Conservation (phyloP, 2,888 invertebrate species). For the Platynereis dumerilii region DNA sequence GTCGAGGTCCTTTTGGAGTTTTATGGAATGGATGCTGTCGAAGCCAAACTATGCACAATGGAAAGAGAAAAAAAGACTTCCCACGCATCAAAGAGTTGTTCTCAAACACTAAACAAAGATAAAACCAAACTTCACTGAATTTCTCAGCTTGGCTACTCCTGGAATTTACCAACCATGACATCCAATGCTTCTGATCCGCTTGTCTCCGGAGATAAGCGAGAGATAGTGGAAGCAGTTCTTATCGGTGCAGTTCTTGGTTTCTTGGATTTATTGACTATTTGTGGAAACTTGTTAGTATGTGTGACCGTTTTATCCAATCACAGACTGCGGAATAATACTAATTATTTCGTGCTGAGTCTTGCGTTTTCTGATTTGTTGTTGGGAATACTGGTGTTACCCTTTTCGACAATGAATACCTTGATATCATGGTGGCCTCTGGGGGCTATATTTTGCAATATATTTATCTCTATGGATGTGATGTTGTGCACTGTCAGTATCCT, state of each 20-base stretch:
- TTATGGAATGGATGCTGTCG: no score
- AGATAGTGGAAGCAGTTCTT: conserved; percentile 12
- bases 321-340: conserved; percentile 19
- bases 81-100: no score
- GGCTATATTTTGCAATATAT: conserved; percentile 20
- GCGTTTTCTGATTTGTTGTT: conserved; percentile 23
- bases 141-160: no score
- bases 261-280: conserved; percentile 15
- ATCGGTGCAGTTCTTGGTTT: conserved; percentile 18
- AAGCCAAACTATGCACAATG: no score
- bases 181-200: no score
- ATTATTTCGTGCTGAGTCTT: conserved; percentile 20
- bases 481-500: conserved; percentile 26
- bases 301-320: conserved; percentile 16
- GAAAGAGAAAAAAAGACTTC: no score
- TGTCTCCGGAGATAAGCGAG: no score
- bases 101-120: no score
- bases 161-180: no score
- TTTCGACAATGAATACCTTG: conserved; percentile 19
- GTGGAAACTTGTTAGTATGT: conserved; percentile 22
- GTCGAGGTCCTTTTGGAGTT: no score
- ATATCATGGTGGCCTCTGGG: conserved; percentile 22
- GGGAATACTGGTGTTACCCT: conserved; percentile 21
- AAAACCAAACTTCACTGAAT: no score
- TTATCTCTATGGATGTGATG: conserved; percentile 23